Evolutionary conservation across 2,113 vertebrate species (phyloP).

Genomic region (Bufo bufo): DNA sequence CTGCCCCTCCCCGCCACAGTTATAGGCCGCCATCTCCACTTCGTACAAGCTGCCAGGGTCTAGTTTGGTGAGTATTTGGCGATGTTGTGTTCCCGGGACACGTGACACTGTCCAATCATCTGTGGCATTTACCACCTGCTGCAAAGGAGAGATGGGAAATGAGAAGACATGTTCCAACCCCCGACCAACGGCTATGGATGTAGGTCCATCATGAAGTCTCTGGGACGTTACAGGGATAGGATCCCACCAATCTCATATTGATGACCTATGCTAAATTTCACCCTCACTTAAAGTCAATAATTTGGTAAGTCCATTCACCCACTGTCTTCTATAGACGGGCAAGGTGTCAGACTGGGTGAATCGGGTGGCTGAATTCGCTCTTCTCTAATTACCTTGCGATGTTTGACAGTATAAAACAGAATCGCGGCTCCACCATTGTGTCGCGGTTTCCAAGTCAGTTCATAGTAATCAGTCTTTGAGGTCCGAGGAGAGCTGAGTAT

Average conservation of each 20-base stretch:
- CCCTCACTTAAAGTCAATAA: background rate
- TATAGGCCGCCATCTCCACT: slow-evolving; percentile 93
- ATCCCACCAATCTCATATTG: background rate
- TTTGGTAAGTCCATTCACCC: background rate
- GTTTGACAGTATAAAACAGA: slow-evolving; percentile 90
- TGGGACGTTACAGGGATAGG: background rate
- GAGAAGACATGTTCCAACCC: background rate
- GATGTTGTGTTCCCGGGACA: slow-evolving; percentile 84
- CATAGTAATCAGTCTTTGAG: slow-evolving; percentile 90
- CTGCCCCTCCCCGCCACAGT: slow-evolving; percentile 90
- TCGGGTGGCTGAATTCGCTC: background rate
- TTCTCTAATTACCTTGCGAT: slow-evolving; percentile 82
- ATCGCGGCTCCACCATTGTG: slow-evolving; percentile 80
- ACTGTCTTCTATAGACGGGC: background rate
- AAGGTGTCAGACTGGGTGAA: background rate
- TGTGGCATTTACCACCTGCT: slow-evolving; percentile 81
- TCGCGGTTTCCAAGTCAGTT: slow-evolving; percentile 92
- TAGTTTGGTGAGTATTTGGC: slow-evolving; percentile 83
- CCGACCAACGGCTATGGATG: background rate
- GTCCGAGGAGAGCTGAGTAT: slow-evolving; percentile 94
- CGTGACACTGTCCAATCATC: slow-evolving; percentile 83
- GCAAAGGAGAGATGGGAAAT: slow-evolving; percentile 38
- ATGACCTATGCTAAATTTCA: background rate
- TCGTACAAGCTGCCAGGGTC: slow-evolving; percentile 94
- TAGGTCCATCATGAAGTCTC: too few relatives aligned